A percentile compares a stretch with the other conserved stretches of the same genome.
Evolutionary conservation across 2,888 invertebrate species (phyloP).

Genomic region (Mylabris sibirica): DNA sequence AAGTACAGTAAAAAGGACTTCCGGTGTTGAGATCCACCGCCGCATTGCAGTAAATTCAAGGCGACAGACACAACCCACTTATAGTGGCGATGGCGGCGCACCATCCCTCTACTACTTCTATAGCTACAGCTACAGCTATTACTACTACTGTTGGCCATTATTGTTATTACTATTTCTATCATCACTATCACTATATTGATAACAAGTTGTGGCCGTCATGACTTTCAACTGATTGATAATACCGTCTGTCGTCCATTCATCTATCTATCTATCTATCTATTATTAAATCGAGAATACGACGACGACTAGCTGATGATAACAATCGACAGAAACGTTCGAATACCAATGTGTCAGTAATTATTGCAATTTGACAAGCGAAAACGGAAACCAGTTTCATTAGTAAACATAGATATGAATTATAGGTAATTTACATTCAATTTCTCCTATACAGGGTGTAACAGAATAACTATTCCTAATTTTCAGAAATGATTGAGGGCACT

Average conservation of each 20-base stretch:
- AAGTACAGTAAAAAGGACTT: slow-evolving; percentile 34
- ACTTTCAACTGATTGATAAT: background rate
- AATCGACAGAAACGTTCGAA: background rate
- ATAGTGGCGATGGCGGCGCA: slow-evolving; percentile 20
- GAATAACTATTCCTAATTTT: no score
- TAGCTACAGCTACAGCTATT: background rate
- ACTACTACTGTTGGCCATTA: background rate
- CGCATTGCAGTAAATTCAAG: slow-evolving; percentile 42
- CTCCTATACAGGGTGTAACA: no score
- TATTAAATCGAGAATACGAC: background rate
- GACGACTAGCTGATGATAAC: background rate
- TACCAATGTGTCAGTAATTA: slow-evolving; percentile 14
- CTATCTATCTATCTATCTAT: background rate
- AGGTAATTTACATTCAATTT: slow-evolving; percentile 10
- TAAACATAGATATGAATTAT: slow-evolving; percentile 11
- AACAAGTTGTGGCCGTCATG: background rate
- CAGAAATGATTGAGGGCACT: no score
- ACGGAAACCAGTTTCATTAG: slow-evolving; percentile 11
- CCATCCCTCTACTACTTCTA: slow-evolving; percentile 12
- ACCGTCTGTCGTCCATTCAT: background rate
- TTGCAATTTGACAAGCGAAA: slow-evolving; percentile 14
- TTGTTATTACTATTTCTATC: background rate
- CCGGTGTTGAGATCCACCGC: slow-evolving; percentile 37
- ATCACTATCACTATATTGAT: background rate
- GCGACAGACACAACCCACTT: slow-evolving; percentile 20